Conservation (phyloP, 2,113 vertebrate species). For the Bufo bufo region DNA sequence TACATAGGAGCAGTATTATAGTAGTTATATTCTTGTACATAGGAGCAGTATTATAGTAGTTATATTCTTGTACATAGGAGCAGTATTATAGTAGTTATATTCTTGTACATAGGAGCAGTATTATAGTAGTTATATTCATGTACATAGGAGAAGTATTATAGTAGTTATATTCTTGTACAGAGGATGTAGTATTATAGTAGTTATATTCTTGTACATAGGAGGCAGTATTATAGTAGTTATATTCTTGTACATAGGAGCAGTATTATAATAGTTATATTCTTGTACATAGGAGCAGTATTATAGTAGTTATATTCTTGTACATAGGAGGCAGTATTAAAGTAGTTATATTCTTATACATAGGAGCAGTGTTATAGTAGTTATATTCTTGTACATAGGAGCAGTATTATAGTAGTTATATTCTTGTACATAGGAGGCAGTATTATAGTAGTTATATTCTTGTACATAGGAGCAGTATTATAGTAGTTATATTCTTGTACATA, state of each 20-base stretch:
- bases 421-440: too few species aligned
- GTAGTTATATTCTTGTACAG: background rate
- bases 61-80: constrained; percentile 10
- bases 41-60: constrained; percentile 8
- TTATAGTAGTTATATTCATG: constrained; percentile 2
- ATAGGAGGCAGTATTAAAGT: background rate
- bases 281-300: background rate
- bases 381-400: too few species aligned
- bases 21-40: constrained; percentile 11
- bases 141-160: background rate
- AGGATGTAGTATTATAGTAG: background rate
- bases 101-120: background rate
- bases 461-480: too few species aligned
- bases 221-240: background rate
- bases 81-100: background rate
- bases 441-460: too few species aligned
- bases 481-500: too few species aligned
- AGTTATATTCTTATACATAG: constrained; percentile 1
- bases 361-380: too few species aligned
- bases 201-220: background rate
- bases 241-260: background rate
- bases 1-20: background rate
- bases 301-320: background rate
- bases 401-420: too few species aligned
- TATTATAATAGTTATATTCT: background rate